A percentile compares a stretch with the other conserved stretches of the same genome.
Evolutionary conservation across 1,140 invertebrate genomes (phyloP).

Genomic region (Dryas iulia): DNA sequence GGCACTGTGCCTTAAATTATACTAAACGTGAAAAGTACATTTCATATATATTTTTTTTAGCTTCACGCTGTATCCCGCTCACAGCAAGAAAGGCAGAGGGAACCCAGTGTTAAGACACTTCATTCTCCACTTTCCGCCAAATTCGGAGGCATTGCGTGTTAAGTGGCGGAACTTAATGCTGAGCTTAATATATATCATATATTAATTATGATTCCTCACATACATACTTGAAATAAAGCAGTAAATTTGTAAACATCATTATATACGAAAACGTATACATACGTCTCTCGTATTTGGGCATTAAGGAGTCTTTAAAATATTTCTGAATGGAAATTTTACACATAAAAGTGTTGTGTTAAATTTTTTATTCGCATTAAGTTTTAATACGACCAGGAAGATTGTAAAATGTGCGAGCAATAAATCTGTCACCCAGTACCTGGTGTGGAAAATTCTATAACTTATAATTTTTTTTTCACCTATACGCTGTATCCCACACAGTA

Average conservation of each 20-base stretch:
- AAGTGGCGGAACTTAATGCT: neutral
- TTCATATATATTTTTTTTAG: no score
- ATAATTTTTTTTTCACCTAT: neutral
- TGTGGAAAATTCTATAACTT: neutral
- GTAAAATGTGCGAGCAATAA: conserved; percentile 62
- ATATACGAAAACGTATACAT: neutral
- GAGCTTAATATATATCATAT: no score
- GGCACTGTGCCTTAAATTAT: no score
- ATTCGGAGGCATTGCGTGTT: no score
- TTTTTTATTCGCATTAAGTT: neutral
- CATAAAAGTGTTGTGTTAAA: neutral
- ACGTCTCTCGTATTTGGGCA: neutral
- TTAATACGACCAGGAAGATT: conserved; percentile 48
- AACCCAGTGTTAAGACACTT: no score
- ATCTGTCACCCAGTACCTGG: conserved; percentile 49
- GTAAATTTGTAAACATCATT: neutral
- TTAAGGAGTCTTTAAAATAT: neutral
- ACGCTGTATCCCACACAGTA: no score
- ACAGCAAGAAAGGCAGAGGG: no score
- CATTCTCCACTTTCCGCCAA: no score
- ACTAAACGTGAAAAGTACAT: no score
- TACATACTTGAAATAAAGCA: no score
- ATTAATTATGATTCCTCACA: no score
- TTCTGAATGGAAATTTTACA: neutral
- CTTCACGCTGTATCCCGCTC: no score